These are phyloP conservation scores for Caprella mutica DNA, from an alignment of 2,888 invertebrate species.

Conservation along the genomic window DNA sequence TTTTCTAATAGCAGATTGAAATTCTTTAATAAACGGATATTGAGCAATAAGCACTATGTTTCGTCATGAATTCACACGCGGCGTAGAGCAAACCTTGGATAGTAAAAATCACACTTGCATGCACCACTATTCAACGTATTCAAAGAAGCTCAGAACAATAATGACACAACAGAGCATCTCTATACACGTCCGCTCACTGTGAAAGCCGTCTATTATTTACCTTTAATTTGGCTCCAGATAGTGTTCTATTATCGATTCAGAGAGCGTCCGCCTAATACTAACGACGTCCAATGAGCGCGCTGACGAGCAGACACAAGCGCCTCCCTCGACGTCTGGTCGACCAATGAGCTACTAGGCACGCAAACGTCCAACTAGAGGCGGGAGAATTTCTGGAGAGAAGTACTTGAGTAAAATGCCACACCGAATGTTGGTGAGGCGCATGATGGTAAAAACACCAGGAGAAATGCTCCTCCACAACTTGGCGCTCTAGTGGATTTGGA, in stretches of 20 bases:
- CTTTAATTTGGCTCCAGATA: conserved; percentile 33
- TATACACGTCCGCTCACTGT: conserved; percentile 35
- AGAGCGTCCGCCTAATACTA: conserved; percentile 21
- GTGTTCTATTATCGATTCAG: conserved; percentile 34
- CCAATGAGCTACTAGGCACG: conserved; percentile 14
- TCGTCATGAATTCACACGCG: no score
- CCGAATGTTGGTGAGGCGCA: no score
- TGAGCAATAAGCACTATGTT: no score
- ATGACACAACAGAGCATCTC: conserved; percentile 33
- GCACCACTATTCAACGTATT: conserved; percentile 33
- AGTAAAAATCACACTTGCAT: no score
- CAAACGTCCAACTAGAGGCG: neutral
- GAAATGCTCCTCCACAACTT: neutral
- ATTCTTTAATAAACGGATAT: no score
- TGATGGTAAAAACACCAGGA: neutral
- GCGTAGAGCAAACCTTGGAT: no score
- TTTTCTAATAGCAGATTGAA: no score
- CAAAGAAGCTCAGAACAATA: conserved; percentile 30
- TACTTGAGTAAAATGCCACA: conserved; percentile 12
- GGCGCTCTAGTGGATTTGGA: no score
- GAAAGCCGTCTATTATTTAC: conserved; percentile 35
- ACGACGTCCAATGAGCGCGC: conserved; percentile 21
- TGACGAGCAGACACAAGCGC: conserved; percentile 3
- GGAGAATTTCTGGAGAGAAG: conserved; percentile 6
- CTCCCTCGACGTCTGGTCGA: neutral